Conservation (phyloP, 2,113 vertebrate species). For the Ammospiza caudacuta region DNA sequence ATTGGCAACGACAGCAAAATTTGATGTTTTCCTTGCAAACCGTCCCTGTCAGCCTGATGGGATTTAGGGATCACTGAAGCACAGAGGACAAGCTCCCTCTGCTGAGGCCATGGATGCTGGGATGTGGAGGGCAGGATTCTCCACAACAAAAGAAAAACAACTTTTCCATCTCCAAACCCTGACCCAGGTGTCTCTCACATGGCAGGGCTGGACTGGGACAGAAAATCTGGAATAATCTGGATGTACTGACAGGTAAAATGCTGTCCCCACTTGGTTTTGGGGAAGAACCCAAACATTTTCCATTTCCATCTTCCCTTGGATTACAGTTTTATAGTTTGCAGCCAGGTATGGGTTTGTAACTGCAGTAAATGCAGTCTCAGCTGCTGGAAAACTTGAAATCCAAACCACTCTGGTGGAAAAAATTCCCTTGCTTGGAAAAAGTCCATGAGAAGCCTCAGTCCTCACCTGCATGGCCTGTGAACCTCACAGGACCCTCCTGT, state of each 20-base stretch:
- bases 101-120: accelerated
- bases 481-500: background rate
- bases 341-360: background rate
- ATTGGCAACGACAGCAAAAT: background rate
- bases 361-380: background rate
- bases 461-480: background rate
- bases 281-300: background rate
- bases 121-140: background rate
- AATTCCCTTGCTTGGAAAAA: background rate
- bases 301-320: background rate
- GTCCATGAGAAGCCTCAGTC: background rate
- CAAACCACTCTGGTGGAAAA: background rate
- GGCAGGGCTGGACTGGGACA: background rate
- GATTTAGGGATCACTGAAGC: background rate
- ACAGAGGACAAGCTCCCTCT: background rate
- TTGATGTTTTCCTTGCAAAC: background rate
- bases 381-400: background rate
- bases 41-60: background rate
- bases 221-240: background rate
- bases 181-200: accelerated
- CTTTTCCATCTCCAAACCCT: background rate
- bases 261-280: background rate
- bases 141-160: accelerated
- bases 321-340: accelerated
- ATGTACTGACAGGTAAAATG: background rate